These are phyloP conservation scores for Pyrrhosoma nymphula DNA, from an alignment of 2,888 invertebrate species.

Conservation along the genomic window DNA sequence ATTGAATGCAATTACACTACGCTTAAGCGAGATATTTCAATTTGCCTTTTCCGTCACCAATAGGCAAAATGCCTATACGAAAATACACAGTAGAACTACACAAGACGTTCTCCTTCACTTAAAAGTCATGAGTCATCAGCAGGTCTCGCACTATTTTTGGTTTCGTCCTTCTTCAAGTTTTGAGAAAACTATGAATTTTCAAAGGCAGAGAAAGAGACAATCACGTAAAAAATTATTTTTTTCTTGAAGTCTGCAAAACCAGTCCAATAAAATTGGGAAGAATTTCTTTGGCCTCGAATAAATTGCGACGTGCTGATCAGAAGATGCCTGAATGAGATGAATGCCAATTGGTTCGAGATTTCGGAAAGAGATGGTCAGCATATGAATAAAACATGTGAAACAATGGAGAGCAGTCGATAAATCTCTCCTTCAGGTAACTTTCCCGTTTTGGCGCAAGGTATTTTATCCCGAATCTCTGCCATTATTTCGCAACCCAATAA, in stretches of 20 bases:
- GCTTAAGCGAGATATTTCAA: neutral
- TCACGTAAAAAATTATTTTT: neutral
- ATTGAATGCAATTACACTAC: too few species aligned
- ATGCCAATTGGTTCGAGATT: conserved; percentile 54
- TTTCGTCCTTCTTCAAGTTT: neutral
- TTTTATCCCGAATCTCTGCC: conserved; percentile 17
- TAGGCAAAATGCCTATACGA: neutral
- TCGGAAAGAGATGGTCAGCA: conserved; percentile 38
- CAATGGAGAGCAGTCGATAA: conserved; percentile 38
- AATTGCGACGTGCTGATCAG: conserved; percentile 38
- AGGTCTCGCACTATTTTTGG: neutral
- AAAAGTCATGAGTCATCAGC: too few species aligned
- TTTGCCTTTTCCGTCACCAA: neutral
- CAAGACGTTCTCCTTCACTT: neutral
- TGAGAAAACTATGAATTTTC: neutral
- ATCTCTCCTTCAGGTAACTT: conserved; percentile 52
- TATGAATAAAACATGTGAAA: conserved; percentile 62
- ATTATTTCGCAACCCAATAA: conserved; percentile 53
- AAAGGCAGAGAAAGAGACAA: neutral
- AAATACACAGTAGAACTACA: neutral
- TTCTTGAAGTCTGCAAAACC: neutral
- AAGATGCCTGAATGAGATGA: conserved; percentile 26
- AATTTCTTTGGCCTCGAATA: conserved; percentile 30
- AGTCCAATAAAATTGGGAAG: conserved; percentile 62
- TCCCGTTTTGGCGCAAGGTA: conserved; percentile 45